Percentiles rank a stretch among this genome's conserved stretches.
These are phyloP conservation scores for Dendropsophus ebraccatus DNA, from an alignment of 2,113 vertebrate genomes.

Conservation along the genomic window DNA sequence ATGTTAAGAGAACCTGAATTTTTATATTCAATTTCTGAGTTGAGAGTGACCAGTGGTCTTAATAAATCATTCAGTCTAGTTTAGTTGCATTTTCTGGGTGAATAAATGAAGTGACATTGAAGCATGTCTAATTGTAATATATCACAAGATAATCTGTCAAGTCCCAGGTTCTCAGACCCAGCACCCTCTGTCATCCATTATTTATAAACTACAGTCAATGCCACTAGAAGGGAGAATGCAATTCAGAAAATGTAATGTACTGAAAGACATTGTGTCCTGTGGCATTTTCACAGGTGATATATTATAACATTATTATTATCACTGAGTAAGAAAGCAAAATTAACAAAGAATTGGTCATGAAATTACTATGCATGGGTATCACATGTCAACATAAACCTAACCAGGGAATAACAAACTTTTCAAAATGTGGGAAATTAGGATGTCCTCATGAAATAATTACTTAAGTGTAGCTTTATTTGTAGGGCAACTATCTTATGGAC, in stretches of 20 bases:
- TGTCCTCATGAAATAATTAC: too few species aligned
- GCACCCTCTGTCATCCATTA: conserved; percentile 73
- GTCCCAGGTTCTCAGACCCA: conserved; percentile 67
- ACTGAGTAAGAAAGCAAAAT: neutral
- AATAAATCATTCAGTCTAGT: conserved; percentile 73
- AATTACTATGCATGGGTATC: neutral
- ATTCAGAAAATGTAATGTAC: conserved; percentile 60
- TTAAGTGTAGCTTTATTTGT: too few species aligned
- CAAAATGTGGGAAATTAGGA: too few species aligned
- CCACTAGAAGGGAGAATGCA: conserved; percentile 64
- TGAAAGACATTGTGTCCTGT: conserved; percentile 58
- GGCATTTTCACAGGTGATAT: conserved; percentile 56
- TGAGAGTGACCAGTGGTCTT: conserved; percentile 52
- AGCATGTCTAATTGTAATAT: conserved; percentile 75
- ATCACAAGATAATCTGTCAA: conserved; percentile 76
- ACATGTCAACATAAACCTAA: neutral
- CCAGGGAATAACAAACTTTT: too few species aligned
- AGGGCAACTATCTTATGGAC: too few species aligned
- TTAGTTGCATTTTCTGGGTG: conserved; percentile 68
- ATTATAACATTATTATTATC: conserved; percentile 19
- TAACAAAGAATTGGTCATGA: conserved; percentile 21
- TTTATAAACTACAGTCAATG: conserved; percentile 71
- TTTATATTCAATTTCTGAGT: neutral
- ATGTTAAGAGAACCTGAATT: neutral
- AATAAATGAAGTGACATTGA: conserved; percentile 77